Conservation (phyloP, 2,113 vertebrate species). For the Engystomops pustulosus region DNA sequence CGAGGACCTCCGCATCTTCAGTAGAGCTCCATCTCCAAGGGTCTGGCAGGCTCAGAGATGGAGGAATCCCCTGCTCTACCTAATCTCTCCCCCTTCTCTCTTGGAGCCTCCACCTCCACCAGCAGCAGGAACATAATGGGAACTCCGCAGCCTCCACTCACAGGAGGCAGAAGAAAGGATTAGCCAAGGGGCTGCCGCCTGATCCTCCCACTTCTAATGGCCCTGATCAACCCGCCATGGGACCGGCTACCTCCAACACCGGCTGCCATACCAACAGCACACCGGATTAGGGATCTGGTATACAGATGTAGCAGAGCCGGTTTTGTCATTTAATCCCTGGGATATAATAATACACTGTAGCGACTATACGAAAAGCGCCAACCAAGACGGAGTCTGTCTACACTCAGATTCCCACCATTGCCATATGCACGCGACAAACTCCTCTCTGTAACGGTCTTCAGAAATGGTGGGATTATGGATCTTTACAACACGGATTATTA, state of each 20-base stretch:
- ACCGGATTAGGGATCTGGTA: background rate
- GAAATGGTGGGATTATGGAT: background rate
- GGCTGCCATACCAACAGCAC: background rate
- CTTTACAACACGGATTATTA: no score
- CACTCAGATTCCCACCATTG: no score
- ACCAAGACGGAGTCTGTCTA: no score
- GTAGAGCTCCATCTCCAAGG: background rate
- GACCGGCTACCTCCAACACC: background rate
- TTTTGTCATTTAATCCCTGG: background rate
- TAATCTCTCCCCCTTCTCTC: background rate
- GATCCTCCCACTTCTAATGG: background rate
- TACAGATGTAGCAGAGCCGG: background rate
- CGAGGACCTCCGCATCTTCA: background rate
- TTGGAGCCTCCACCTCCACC: background rate
- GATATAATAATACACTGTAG: no score
- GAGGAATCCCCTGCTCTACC: slow-evolving; percentile 52
- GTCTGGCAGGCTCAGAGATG: slow-evolving; percentile 51
- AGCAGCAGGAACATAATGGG: slow-evolving; percentile 11
- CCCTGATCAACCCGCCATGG: background rate
- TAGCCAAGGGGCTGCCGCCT: background rate
- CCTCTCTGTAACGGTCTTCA: background rate
- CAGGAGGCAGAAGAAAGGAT: background rate
- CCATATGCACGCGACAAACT: background rate
- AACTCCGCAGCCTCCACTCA: background rate
- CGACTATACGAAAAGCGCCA: no score